Percentiles rank a stretch among this genome's conserved stretches.
Conservation (phyloP, 2,113 vertebrate genomes). For the Neodontobutis hainanensis region DNA sequence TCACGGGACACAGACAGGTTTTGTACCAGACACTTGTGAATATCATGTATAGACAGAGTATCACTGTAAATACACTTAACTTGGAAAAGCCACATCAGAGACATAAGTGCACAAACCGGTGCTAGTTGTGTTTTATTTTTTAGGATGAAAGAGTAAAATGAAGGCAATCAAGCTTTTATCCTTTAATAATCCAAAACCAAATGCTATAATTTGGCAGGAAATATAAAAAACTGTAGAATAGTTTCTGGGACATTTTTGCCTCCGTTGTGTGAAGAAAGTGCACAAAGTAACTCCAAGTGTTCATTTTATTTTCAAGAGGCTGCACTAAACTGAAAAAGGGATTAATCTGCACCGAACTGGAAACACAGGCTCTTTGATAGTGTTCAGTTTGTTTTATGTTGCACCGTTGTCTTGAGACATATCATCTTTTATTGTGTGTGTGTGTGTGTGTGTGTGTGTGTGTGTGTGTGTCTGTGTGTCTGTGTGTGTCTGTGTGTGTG, state of each 20-base stretch:
- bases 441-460: too few species aligned
- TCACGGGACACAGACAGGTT: slow-evolving; percentile 28
- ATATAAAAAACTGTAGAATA: neutral
- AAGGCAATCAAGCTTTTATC: slow-evolving; percentile 27
- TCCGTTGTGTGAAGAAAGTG: slow-evolving; percentile 1
- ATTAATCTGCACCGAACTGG: slow-evolving; percentile 24
- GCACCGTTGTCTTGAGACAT: slow-evolving; percentile 59
- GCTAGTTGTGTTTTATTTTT: slow-evolving; percentile 51
- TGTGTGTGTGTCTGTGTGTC: too few species aligned
- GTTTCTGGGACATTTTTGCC: neutral
- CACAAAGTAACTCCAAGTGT: slow-evolving; percentile 12
- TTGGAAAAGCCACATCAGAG: slow-evolving; percentile 44
- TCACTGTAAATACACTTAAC: slow-evolving; percentile 38
- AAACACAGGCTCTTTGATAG: slow-evolving; percentile 19
- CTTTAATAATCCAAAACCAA: slow-evolving; percentile 38
- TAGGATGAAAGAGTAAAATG: slow-evolving; percentile 30
- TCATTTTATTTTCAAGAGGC: slow-evolving; percentile 34
- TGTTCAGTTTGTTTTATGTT: slow-evolving; percentile 31
- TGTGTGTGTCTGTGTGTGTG: too few species aligned
- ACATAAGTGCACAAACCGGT: slow-evolving; percentile 58
- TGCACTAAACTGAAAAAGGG: slow-evolving; percentile 22
- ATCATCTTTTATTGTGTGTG: slow-evolving; percentile 41
- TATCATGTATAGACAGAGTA: slow-evolving; percentile 71
- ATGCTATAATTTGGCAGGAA: slow-evolving; percentile 26
- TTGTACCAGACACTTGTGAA: slow-evolving; percentile 67